Evolutionary conservation across 2,888 invertebrate species (phyloP), one percentile per base, ranked within the genome.

Genomic region (Vannuccia rotundouncinata): DNA sequence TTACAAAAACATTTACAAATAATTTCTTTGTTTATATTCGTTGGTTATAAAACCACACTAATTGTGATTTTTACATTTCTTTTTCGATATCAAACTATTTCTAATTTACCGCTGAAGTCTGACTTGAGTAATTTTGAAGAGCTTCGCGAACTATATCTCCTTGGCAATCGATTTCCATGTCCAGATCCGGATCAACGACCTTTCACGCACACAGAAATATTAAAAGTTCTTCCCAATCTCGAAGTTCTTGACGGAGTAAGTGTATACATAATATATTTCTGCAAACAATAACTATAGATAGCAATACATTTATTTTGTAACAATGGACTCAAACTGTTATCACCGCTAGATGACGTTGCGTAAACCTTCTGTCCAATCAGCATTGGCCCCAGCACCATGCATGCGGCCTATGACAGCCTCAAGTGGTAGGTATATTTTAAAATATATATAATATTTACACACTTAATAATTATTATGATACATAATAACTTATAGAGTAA

Each of bases 321-420:
- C 17, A 45, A 10, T 45, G 45, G 10, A 66, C 25, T n/a, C n/a
- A n/a, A n/a, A n/a, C n/a, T n/a, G n/a, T n/a, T n/a, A n/a, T n/a
- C n/a, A n/a, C n/a, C 2, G 13, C 22, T 66, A 66, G 66, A 66
- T 66, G 66, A 66, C 66, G 25, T n/a, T 66, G 5, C 66, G 66
- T 2, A 66, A 66, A 22, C 66, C 66, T 5, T 22, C 10, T 22
- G 25, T 27, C 2, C 66, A 66, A 66, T 2, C 66, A 66, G 25
- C 22, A 22, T 66, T 27, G 25, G 66, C 66, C 5, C 17, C 66
- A 22, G 25, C 66, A 66, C 66, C 66, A 2, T 66, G 66, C 66
- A 66, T 66, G 66, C 66, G 66, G 2, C 66, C 66, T 2, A 66
- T 66, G 66, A 66, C 66, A n/a, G 66, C 66, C 22, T 66, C 66